These are phyloP conservation scores for Lycocerus yunnanus DNA, from an alignment of 2,888 invertebrate genomes.

Conservation along the genomic window DNA sequence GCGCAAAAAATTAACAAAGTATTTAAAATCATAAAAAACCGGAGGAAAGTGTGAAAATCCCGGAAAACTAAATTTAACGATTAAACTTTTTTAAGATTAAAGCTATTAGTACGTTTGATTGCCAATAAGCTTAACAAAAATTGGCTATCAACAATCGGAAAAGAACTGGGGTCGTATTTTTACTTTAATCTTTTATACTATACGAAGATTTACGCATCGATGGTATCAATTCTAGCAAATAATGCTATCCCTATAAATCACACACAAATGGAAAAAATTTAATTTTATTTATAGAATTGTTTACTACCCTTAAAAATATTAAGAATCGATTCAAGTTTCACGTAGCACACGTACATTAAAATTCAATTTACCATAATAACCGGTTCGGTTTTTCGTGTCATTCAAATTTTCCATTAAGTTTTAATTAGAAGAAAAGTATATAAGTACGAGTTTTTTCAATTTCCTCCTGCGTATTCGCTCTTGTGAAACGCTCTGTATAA, in stretches of 20 bases:
- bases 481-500: not conserved
- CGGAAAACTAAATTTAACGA: not conserved
- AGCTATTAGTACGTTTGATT: not conserved
- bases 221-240: not conserved
- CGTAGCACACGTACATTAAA: not conserved
- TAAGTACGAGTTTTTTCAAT: too few relatives aligned
- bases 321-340: not conserved
- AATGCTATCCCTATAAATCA: not conserved
- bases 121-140: conserved; percentile 1
- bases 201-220: not conserved
- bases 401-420: not conserved
- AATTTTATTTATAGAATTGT: not conserved
- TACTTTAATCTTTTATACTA: not conserved
- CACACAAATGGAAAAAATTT: not conserved
- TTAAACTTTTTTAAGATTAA: not conserved
- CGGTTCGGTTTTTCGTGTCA: not conserved
- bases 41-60: not conserved
- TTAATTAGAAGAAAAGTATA: not conserved
- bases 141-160: not conserved
- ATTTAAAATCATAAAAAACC: not conserved
- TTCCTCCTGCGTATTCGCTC: too few relatives aligned
- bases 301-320: not conserved
- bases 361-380: not conserved
- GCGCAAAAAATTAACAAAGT: not conserved
- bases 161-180: not conserved